Evolutionary conservation across 2,797 vertebrate genomes (phyloP).

Genomic region (Heliangelus exortis): DNA sequence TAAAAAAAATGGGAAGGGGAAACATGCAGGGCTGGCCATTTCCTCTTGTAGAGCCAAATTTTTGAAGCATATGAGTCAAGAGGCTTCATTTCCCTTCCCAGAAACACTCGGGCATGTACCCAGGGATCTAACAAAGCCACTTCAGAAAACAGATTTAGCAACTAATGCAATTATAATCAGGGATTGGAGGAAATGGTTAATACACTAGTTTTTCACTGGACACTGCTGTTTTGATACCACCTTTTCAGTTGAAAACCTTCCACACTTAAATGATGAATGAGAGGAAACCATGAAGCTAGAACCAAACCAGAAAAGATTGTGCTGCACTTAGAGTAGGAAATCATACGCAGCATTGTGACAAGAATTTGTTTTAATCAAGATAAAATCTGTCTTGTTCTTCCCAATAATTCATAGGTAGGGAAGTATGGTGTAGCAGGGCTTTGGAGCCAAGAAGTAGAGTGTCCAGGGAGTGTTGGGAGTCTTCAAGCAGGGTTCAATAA

Average conservation of each 20-base stretch:
- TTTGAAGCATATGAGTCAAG: constrained; percentile 52
- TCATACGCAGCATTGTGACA: background rate
- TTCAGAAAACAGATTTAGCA: background rate
- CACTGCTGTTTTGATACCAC: background rate
- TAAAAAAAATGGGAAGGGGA: constrained; percentile 55
- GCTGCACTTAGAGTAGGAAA: background rate
- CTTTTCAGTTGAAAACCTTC: background rate
- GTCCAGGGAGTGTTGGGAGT: background rate
- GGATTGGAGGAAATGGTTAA: background rate
- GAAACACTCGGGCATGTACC: background rate
- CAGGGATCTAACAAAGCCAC: background rate
- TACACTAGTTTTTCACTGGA: background rate
- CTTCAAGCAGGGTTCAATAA: background rate
- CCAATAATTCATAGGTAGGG: background rate
- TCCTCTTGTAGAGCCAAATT: constrained; percentile 42
- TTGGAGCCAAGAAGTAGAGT: background rate
- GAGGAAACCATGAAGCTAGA: background rate
- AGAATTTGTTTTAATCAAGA: background rate
- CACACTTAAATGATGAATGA: background rate
- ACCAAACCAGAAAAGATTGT: background rate
- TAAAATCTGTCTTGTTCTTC: background rate
- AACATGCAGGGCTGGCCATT: constrained; percentile 37
- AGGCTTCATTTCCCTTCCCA: constrained; percentile 22
- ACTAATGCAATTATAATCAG: background rate
- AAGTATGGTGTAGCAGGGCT: background rate